Evolutionary conservation across 2,113 vertebrate genomes (phyloP), one percentile per base, ranked within the genome.

Genomic region (Athene cunicularia): DNA sequence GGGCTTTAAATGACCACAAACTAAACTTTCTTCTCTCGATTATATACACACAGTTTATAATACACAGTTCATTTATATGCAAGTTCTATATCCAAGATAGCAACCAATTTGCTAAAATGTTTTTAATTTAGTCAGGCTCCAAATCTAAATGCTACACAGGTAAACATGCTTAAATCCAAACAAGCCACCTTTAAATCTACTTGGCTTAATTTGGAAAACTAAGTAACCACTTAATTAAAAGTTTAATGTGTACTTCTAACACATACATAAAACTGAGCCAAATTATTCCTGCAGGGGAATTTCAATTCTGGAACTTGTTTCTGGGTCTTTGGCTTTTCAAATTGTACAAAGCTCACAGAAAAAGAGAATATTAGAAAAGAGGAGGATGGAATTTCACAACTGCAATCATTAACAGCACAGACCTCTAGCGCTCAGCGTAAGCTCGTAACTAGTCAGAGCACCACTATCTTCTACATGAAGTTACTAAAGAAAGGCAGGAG

Each of bases 91-190:
- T 33, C 41, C 35, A 84, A 81, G 27, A 84, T 4, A 64, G 7
- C 23, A 88, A 23, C 12, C 37, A 53, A 56, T 86, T 77, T 22
- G 26, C 58, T 67, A 67, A 60, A 56, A 58, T 24, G 37, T 27
- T 91, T 91, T 47, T 3, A 86, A 91, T 80, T 89, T 93, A 84
- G 79, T 63, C 52, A 63, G n/a, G 19, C 14, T 93, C 33, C 45
- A 94, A 73, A 80, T 43, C 43, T 47, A 91, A 96, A 74, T 5
- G 8, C 8, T 33, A 30, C 23, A 39, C 4, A 72, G 4, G 49
- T 84, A 81, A 82, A 72, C 21, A 82, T 13, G 39, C 23, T 81
- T 67, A 93, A 92, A 96, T 84, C 37, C 83, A 94, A 86, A 90
- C 50, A 84, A 87, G 79, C 11, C 18, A 64, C 3, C 1, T 63